Percentiles rank a stretch among this genome's conserved stretches.
Evolutionary conservation across 1,140 invertebrate genomes (phyloP).

Genomic region (Steinernema feltiae): DNA sequence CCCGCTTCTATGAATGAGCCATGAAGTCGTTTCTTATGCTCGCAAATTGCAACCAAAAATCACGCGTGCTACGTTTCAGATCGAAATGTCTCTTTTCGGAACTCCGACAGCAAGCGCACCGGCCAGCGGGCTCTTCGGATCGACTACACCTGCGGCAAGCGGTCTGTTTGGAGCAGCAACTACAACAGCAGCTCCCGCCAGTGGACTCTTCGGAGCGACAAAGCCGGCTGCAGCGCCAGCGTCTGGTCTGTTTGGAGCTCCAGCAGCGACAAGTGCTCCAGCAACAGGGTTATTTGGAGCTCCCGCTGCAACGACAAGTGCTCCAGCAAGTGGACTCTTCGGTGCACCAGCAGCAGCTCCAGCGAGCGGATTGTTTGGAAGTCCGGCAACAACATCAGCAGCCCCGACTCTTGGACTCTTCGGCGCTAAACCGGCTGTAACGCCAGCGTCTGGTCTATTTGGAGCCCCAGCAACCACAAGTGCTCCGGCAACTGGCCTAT

Average conservation of each 20-base stretch:
- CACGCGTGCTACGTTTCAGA: background rate
- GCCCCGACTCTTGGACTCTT: background rate
- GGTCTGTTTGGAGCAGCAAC: background rate
- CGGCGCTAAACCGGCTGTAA: background rate
- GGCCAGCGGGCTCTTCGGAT: background rate
- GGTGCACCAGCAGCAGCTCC: no score
- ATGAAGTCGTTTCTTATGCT: background rate
- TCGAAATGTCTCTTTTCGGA: background rate
- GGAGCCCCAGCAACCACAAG: background rate
- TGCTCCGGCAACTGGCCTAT: background rate
- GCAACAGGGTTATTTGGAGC: no score
- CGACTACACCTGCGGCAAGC: background rate
- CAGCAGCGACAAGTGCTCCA: no score
- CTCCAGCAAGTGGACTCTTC: no score
- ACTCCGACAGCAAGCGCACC: background rate
- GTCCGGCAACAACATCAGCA: background rate
- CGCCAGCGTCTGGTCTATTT: background rate
- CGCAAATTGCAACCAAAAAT: background rate
- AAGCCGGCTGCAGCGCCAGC: background rate
- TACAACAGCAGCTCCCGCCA: background rate
- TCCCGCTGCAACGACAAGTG: no score
- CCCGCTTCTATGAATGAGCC: background rate
- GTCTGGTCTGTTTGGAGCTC: no score
- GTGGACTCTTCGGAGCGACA: background rate
- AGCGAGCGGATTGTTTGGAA: no score